phyloP scores from a whole-genome alignment of 2,888 invertebrate genomes.

The Rhopalosiphum nymphaeae region DNA sequence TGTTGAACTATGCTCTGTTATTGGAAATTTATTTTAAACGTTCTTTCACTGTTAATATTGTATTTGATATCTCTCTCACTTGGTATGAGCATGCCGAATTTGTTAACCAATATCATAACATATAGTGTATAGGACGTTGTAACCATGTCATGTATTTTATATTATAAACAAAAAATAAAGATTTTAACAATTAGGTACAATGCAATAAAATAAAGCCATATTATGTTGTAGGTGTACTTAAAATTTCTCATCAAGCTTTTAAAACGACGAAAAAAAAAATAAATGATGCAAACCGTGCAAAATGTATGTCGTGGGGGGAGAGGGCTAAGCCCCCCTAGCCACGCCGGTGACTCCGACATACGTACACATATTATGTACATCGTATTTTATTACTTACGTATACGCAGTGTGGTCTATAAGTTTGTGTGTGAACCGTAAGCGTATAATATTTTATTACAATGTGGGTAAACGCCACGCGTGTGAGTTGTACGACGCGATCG shows the following conservation, averaged over 20 bases:
- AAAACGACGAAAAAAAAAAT: neutral
- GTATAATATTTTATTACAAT: neutral
- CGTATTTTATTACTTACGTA: neutral
- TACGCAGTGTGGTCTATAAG: neutral
- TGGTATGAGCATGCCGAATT: neutral
- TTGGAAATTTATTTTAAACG: neutral
- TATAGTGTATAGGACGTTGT: too few species aligned
- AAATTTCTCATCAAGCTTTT: neutral
- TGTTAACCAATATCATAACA: neutral
- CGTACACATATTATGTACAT: neutral
- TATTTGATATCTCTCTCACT: neutral
- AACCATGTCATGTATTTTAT: too few species aligned
- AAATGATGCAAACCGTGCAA: neutral
- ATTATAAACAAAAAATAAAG: too few species aligned
- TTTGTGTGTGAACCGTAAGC: neutral
- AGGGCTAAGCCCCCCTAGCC: neutral
- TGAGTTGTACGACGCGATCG: neutral
- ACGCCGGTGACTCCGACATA: neutral
- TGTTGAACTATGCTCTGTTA: neutral
- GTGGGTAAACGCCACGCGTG: neutral
- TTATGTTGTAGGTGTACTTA: neutral
- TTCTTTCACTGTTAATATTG: neutral
- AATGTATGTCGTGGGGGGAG: neutral
- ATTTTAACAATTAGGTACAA: neutral
- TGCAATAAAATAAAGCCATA: neutral